A percentile compares a stretch with the other conserved stretches of the same genome.
Conservation (phyloP, 2,113 vertebrate species). For the Columba janthina region DNA sequence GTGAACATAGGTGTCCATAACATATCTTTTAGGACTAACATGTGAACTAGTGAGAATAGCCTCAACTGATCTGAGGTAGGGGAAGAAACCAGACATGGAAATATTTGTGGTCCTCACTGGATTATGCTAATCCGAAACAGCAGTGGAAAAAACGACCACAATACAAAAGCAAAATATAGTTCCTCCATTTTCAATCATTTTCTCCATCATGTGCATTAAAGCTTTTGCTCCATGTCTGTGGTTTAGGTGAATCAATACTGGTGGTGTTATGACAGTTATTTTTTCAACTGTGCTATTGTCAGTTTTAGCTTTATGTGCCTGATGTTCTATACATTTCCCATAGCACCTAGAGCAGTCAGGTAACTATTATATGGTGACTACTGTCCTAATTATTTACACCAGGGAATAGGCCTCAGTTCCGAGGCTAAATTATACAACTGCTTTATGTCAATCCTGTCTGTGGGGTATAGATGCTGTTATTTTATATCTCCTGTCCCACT, state of each 20-base stretch:
- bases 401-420: neutral
- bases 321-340: neutral
- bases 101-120: neutral
- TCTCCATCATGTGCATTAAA: neutral
- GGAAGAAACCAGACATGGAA: neutral
- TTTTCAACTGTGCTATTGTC: neutral
- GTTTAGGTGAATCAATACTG: neutral
- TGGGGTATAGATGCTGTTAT: neutral
- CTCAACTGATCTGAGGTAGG: neutral
- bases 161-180: neutral
- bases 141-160: neutral
- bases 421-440: neutral
- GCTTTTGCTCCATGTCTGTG: neutral
- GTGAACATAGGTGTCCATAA: neutral
- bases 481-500: neutral
- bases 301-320: neutral
- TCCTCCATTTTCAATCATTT: neutral
- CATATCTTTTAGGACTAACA: neutral
- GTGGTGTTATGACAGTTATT: neutral
- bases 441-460: neutral
- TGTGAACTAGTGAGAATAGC: neutral
- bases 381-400: neutral
- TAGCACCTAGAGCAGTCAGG: neutral
- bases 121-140: neutral
- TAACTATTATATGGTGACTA: neutral